Evolutionary conservation across 2,797 vertebrate genomes (phyloP).

Genomic region (Sebastes aleutianus): DNA sequence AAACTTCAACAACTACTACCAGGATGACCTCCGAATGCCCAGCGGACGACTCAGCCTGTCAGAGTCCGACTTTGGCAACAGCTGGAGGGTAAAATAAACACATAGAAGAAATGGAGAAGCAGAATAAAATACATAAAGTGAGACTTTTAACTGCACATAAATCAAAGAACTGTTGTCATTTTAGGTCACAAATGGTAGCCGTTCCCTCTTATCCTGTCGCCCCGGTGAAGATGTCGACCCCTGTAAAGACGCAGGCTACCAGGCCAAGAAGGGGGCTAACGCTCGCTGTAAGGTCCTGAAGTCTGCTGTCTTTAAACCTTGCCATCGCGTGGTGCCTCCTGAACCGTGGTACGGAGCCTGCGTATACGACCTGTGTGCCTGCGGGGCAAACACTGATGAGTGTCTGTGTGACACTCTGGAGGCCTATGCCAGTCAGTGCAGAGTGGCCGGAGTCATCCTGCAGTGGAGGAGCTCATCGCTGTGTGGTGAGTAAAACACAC

Average conservation of each 20-base stretch:
- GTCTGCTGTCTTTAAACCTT: conserved; percentile 80
- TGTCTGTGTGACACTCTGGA: conserved; percentile 90
- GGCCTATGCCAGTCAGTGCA: conserved; percentile 88
- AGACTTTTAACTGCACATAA: not conserved
- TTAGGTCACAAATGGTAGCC: conserved; percentile 78
- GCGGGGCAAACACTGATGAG: conserved; percentile 81
- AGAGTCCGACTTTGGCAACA: conserved; percentile 89
- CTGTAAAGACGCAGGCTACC: conserved; percentile 87
- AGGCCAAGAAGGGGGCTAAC: conserved; percentile 86
- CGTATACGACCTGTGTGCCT: conserved; percentile 91
- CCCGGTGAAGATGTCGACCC: conserved; percentile 84
- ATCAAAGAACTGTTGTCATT: conserved; percentile 1
- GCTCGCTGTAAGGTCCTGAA: conserved; percentile 86
- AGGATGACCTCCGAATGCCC: conserved; percentile 88
- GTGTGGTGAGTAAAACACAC: conserved; percentile 81
- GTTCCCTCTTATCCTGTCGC: conserved; percentile 65
- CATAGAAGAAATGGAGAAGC: not conserved
- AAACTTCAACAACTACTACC: conserved; percentile 90
- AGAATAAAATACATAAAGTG: not conserved
- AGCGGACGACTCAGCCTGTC: conserved; percentile 77
- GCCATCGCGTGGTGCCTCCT: conserved; percentile 85
- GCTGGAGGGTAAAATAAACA: conserved; percentile 86
- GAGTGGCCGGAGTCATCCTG: conserved; percentile 83
- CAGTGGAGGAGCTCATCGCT: conserved; percentile 88
- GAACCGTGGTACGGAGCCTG: conserved; percentile 91